Evolutionary conservation across 2,888 invertebrate species (phyloP), one percentile per base, ranked within the genome.

Genomic region (Scaptodrosophila latifasciaeformis): DNA sequence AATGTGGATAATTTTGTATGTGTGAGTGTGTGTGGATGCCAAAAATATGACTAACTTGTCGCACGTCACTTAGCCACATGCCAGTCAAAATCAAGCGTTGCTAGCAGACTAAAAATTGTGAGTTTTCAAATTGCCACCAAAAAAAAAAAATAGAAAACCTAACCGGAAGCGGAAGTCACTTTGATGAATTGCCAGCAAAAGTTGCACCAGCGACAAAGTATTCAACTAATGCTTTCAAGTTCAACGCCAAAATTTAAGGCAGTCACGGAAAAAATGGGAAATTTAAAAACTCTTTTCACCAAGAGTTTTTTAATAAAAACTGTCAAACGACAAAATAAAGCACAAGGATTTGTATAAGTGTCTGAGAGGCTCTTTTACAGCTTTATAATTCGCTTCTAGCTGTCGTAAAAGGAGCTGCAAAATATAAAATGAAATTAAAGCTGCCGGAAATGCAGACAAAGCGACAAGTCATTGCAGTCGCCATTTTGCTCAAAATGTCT

Each of bases 361-460:
- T 35, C 5, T 29, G 50, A 56, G 44, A 40, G 51, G 19, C 40
- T 50, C 45, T 44, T 54, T 55, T 46, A 53, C 62, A 59, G 52
- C 43, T 49, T 56, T 61, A 61, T 61, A 57, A 30, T 47, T 37
- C 55, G 34, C 44, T 15, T 34, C 17, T 4, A n/a, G 6, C 21
- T 21, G 19, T 40, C 21, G n/a, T 40, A 18, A 19, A 40, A 21
- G n/a, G 47, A 47, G 46, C 43, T 43, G 46, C 60, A 60, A 50
- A 64, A 53, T 57, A 70, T 64, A 59, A 74, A 74, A 68, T 56
- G 67, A 66, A 77, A 74, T 74, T 74, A 77, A 74, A 77, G 78
- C 60, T 43, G 54, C 52, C 60, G 78, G 72, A 74, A 74, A 74
- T 74, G 75, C 72, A 77, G 78, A 74, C 78, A 77, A 77, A 74